phyloP scores from a whole-genome alignment of 2,797 vertebrate species.

The Loriculus beryllinus region DNA sequence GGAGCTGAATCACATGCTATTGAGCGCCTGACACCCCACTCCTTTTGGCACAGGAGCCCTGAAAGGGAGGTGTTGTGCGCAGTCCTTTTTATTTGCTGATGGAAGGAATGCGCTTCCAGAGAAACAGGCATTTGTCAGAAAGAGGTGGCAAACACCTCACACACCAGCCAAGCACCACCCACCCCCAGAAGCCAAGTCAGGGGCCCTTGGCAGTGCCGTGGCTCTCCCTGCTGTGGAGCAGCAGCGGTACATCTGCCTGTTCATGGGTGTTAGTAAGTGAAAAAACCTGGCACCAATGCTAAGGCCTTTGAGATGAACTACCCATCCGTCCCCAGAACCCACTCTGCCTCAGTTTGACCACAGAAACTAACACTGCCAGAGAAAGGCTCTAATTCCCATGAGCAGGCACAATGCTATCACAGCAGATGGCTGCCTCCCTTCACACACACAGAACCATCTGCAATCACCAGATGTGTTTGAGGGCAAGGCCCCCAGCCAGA shows the following conservation, averaged over 20 bases:
- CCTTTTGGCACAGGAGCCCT: neutral
- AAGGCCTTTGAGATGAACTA: neutral
- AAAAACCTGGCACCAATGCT: neutral
- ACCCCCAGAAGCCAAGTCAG: accelerated
- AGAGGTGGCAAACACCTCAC: accelerated
- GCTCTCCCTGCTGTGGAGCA: neutral
- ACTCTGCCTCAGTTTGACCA: neutral
- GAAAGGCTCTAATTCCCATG: neutral
- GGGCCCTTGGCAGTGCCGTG: neutral
- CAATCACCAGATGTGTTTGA: neutral
- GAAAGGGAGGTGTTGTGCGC: accelerated
- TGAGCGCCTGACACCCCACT: neutral
- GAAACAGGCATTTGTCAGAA: neutral
- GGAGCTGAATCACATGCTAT: accelerated
- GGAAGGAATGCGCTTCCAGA: neutral
- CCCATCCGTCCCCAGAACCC: accelerated
- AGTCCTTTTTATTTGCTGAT: neutral
- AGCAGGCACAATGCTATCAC: accelerated
- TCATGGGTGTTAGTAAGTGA: neutral
- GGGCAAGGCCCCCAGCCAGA: neutral
- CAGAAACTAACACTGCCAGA: neutral
- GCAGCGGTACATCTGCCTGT: accelerated
- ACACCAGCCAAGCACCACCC: neutral
- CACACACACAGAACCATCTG: neutral
- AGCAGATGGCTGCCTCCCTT: neutral